Evolutionary conservation across 2,888 invertebrate genomes (phyloP).

Genomic region (Orthosia gracilis): DNA sequence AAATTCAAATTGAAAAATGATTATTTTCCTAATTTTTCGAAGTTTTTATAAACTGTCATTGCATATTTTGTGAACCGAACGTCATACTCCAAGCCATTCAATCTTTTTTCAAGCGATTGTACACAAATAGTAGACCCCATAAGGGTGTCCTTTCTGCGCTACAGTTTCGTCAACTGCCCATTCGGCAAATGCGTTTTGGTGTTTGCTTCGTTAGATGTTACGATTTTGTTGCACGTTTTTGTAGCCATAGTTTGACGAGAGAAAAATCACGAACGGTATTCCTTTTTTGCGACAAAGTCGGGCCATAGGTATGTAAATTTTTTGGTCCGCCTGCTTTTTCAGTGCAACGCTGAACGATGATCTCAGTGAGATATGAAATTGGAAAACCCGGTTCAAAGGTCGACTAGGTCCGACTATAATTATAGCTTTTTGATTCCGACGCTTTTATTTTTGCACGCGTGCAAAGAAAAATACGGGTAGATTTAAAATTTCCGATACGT

Average conservation of each 20-base stretch:
- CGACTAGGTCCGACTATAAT: conserved; percentile 33
- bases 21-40: not conserved
- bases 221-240: conserved; percentile 73
- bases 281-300: conserved; percentile 47
- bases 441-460: not conserved
- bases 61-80: not conserved
- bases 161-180: conserved; percentile 71
- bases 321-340: conserved; percentile 38
- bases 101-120: conserved; percentile 4
- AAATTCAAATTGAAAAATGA: not conserved
- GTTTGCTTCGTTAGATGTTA: conserved; percentile 84
- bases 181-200: conserved; percentile 77
- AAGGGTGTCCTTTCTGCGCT: conserved; percentile 43
- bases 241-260: conserved; percentile 69
- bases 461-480: conserved; percentile 5
- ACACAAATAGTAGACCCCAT: conserved; percentile 43
- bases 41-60: too few relatives aligned
- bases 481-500: not conserved
- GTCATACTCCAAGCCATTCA: not conserved
- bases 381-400: conserved; percentile 49
- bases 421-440: conserved; percentile 27
- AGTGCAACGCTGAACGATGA: conserved; percentile 12
- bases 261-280: conserved; percentile 55
- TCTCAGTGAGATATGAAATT: conserved; percentile 50
- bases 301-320: conserved; percentile 33